Percentiles rank a stretch among this genome's conserved stretches.
Evolutionary conservation across 1,140 invertebrate genomes (phyloP).

Genomic region (Aphelinus certus): DNA sequence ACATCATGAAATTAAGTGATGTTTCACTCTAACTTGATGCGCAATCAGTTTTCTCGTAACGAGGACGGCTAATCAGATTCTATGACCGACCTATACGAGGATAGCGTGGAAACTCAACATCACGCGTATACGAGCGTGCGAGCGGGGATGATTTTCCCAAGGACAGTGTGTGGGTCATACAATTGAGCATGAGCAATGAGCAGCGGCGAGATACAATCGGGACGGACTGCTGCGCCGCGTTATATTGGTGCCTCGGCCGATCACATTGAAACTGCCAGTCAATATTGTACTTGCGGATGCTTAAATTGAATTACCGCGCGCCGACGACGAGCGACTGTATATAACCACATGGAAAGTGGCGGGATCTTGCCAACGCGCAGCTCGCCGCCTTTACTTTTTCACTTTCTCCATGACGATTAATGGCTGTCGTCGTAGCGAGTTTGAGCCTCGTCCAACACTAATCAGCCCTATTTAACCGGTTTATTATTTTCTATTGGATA

Average conservation of each 20-base stretch:
- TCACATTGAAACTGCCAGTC: constrained; percentile 50
- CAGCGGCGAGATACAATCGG: background rate
- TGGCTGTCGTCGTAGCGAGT: background rate
- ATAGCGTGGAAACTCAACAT: no score
- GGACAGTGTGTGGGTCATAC: background rate
- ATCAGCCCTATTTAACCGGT: constrained; percentile 5
- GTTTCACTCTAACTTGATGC: background rate
- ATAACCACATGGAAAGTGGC: constrained; percentile 2
- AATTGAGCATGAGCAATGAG: constrained; percentile 5
- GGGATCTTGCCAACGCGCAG: constrained; percentile 48
- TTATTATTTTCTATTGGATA: constrained; percentile 7
- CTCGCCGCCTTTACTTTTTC: constrained; percentile 10
- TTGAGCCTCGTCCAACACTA: background rate
- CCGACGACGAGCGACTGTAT: constrained; percentile 1
- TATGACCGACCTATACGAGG: no score
- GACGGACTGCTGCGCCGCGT: no score
- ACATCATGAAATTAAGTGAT: background rate
- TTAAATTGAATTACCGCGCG: constrained; percentile 60
- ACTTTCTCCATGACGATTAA: constrained; percentile 56
- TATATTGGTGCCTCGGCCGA: constrained; percentile 54
- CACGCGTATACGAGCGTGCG: no score
- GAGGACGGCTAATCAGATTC: no score
- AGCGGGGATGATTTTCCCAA: no score
- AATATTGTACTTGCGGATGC: constrained; percentile 49
- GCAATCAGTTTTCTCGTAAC: background rate